phyloP scores from a whole-genome alignment of 2,113 vertebrate genomes.

The Pangasianodon gigas region DNA sequence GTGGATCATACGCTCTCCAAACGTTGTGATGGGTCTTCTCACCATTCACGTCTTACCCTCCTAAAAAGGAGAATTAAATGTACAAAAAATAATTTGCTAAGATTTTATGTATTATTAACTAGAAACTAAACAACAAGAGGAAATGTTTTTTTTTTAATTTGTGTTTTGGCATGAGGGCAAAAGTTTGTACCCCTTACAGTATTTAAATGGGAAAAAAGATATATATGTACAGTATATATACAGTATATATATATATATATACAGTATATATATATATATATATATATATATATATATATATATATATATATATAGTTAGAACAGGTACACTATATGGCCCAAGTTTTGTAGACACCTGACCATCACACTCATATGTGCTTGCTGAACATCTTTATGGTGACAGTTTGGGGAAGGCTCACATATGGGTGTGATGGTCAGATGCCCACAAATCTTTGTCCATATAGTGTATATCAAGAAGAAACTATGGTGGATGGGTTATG shows the following conservation, averaged over 20 bases:
- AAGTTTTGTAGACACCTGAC: background rate
- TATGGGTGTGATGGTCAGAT: background rate
- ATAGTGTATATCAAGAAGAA: background rate
- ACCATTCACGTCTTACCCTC: slow-evolving; percentile 17
- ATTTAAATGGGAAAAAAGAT: background rate
- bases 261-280: too few species aligned
- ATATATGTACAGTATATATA: too few species aligned
- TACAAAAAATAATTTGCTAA: background rate
- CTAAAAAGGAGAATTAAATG: slow-evolving; percentile 8
- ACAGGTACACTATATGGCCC: background rate
- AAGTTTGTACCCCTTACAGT: background rate
- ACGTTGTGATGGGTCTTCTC: slow-evolving; percentile 24
- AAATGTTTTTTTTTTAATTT: too few species aligned
- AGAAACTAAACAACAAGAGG: too few species aligned
- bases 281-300: too few species aligned
- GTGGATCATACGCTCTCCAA: slow-evolving; percentile 45
- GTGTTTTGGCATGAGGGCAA: background rate
- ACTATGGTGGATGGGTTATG: background rate
- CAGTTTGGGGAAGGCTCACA: background rate
- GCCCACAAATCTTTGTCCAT: background rate
- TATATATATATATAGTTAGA: too few species aligned
- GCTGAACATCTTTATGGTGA: background rate
- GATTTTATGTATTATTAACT: background rate
- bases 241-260: too few species aligned
- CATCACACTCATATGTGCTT: too few species aligned